These are phyloP conservation scores for Menidia beryllina DNA, from an alignment of 2,113 vertebrate genomes.

Conservation along the genomic window DNA sequence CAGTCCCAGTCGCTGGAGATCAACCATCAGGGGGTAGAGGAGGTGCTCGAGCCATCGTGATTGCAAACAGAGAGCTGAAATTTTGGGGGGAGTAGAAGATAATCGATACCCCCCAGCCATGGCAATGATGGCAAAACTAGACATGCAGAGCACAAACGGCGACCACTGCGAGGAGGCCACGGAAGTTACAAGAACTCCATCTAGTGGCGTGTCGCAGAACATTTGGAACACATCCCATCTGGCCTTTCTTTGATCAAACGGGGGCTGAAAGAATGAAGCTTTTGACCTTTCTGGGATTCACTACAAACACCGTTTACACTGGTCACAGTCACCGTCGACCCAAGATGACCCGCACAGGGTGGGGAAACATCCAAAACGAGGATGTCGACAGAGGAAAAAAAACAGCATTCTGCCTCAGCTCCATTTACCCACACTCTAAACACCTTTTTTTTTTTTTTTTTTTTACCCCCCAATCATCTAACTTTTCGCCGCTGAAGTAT, in stretches of 20 bases:
- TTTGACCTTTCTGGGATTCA: not conserved
- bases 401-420: conserved; percentile 42
- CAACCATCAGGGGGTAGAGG: conserved; percentile 38
- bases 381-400: conserved; percentile 51
- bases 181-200: conserved; percentile 63
- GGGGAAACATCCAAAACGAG: conserved; percentile 9
- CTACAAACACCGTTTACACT: not conserved
- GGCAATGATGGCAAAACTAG: conserved; percentile 37
- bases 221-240: not conserved
- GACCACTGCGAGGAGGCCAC: conserved; percentile 12
- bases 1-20: conserved; percentile 67
- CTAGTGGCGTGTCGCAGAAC: conserved; percentile 51
- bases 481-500: conserved; percentile 45
- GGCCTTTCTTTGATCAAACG: not conserved
- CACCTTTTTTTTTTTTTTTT: conserved; percentile 50
- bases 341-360: not conserved
- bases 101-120: conserved; percentile 19
- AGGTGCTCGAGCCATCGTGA: conserved; percentile 20
- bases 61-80: conserved; percentile 25
- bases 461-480: conserved; percentile 16
- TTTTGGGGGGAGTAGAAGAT: not conserved
- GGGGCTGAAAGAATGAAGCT: not conserved
- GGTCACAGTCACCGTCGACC: not conserved
- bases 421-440: conserved; percentile 47
- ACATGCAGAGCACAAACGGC: conserved; percentile 18